A percentile compares a stretch with the other conserved stretches of the same genome.
phyloP scores from a whole-genome alignment of 1,140 invertebrate genomes.

The Plectrocnemia conspersa region DNA sequence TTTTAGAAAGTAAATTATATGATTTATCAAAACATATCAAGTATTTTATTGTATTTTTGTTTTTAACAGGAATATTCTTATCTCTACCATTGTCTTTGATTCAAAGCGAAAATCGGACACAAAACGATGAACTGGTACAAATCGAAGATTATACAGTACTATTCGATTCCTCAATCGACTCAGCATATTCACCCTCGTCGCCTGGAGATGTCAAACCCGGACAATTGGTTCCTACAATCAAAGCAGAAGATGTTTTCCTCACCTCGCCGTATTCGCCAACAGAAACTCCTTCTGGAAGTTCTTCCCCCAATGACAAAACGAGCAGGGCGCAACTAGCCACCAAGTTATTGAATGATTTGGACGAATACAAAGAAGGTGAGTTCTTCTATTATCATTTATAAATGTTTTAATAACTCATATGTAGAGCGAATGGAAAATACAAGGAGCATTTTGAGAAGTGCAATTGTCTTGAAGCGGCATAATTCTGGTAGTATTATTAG shows the following conservation, averaged over 20 bases:
- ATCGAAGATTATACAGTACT: not conserved
- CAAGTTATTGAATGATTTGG: constrained; percentile 49
- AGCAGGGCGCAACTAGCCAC: constrained; percentile 45
- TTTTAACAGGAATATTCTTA: constrained; percentile 26
- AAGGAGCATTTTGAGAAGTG: no score
- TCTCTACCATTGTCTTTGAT: constrained; percentile 32
- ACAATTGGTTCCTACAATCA: constrained; percentile 10
- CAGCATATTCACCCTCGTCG: not conserved
- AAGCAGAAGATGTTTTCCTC: constrained; percentile 16
- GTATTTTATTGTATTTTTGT: constrained; percentile 10
- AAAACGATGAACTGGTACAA: not conserved
- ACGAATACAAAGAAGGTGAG: constrained; percentile 49
- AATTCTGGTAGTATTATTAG: no score
- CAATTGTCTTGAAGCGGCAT: no score
- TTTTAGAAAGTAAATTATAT: no score
- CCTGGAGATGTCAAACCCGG: constrained; percentile 4
- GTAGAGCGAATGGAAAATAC: no score
- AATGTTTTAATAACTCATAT: constrained; percentile 5
- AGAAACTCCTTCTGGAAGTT: not conserved
- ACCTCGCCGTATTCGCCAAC: constrained; percentile 22
- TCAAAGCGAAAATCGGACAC: constrained; percentile 22
- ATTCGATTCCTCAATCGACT: not conserved
- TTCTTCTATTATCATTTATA: constrained; percentile 1
- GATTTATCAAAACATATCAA: not conserved
- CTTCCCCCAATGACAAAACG: constrained; percentile 38